Percentiles rank a stretch among this genome's conserved stretches.
These are phyloP conservation scores for Dascyllus trimaculatus DNA, from an alignment of 2,113 vertebrate genomes.

Conservation along the genomic window DNA sequence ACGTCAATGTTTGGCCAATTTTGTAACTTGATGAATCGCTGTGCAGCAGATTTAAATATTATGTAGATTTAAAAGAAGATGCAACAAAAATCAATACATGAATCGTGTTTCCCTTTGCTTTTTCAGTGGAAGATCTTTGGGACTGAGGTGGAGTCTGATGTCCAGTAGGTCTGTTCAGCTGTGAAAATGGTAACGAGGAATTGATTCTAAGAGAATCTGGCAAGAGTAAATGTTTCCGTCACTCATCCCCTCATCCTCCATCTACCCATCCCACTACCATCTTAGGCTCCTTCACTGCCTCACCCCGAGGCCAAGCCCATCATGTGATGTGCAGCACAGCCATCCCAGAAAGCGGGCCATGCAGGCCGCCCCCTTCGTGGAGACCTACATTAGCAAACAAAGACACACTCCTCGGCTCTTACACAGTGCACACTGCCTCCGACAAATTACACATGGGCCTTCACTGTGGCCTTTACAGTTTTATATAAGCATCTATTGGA, in stretches of 20 bases:
- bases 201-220: conserved; percentile 57
- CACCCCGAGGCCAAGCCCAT: conserved; percentile 74
- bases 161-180: conserved; percentile 41
- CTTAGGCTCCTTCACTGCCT: conserved; percentile 61
- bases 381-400: conserved; percentile 81
- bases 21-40: background rate
- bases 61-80: background rate
- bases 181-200: conserved; percentile 38
- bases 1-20: background rate
- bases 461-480: conserved; percentile 40
- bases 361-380: conserved; percentile 55
- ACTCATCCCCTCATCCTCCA: conserved; percentile 52
- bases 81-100: background rate
- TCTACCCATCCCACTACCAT: conserved; percentile 52
- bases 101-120: background rate
- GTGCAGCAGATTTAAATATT: background rate
- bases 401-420: conserved; percentile 55
- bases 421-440: conserved; percentile 15
- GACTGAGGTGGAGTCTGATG: background rate
- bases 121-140: background rate
- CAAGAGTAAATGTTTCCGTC: conserved; percentile 52
- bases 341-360: conserved; percentile 73
- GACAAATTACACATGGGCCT: conserved; percentile 50
- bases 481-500: conserved; percentile 17
- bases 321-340: conserved; percentile 69